Evolutionary conservation across 1,140 invertebrate genomes (phyloP).

Genomic region (Macrocentrus cingulum): DNA sequence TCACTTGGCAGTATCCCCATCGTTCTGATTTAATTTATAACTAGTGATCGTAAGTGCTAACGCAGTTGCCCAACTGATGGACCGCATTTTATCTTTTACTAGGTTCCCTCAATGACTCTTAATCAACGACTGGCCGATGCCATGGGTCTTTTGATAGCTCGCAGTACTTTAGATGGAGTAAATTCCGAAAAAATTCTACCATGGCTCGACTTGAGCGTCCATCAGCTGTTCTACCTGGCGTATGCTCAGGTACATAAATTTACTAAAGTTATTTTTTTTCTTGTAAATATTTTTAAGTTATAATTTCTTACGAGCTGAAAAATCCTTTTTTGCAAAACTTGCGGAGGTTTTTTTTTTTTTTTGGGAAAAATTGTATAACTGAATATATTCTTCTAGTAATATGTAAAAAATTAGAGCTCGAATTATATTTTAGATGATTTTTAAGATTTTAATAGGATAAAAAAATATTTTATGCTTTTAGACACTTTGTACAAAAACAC

Average conservation of each 20-base stretch:
- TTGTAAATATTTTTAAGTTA: slow-evolving; percentile 1
- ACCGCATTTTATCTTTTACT: not conserved
- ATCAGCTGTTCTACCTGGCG: slow-evolving; percentile 40
- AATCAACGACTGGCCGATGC: slow-evolving; percentile 41
- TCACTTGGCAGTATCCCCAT: slow-evolving; percentile 31
- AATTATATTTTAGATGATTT: too few relatives aligned
- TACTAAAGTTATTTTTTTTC: slow-evolving; percentile 26
- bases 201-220: slow-evolving; percentile 34
- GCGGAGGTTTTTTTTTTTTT: too few relatives aligned
- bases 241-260: slow-evolving; percentile 40
- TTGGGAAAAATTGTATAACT: too few relatives aligned
- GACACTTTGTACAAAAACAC: slow-evolving; percentile 41
- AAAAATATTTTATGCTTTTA: slow-evolving; percentile 27
- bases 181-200: slow-evolving; percentile 27
- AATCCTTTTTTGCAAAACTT: too few relatives aligned
- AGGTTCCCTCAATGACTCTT: slow-evolving; percentile 36
- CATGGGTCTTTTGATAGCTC: slow-evolving; percentile 39
- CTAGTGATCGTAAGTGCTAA: too few relatives aligned
- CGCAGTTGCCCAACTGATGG: too few relatives aligned
- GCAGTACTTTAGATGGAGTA: slow-evolving; percentile 39
- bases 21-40: not conserved
- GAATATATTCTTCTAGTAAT: too few relatives aligned
- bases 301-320: not conserved
- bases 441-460: too few relatives aligned
- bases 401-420: too few relatives aligned